Conservation (phyloP, 2,797 vertebrate genomes). For the Discoglossus pictus region DNA sequence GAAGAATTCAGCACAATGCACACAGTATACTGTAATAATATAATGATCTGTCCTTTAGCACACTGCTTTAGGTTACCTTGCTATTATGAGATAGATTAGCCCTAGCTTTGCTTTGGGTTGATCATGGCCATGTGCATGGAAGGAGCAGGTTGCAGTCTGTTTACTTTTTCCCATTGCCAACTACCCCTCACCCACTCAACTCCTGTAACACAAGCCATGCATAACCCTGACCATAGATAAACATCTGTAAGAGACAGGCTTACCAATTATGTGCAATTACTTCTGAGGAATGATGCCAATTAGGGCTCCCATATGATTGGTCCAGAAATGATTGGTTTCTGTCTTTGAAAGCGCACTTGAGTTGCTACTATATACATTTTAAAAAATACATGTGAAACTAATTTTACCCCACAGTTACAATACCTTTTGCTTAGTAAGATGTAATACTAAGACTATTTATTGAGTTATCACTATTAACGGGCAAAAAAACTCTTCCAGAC, state of each 20-base stretch:
- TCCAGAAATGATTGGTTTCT: slow-evolving; percentile 16
- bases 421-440: too few relatives aligned
- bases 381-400: slow-evolving; percentile 14
- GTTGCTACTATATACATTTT: background rate
- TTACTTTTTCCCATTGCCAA: slow-evolving; percentile 2
- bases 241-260: slow-evolving; percentile 28
- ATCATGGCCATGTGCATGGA: too few relatives aligned
- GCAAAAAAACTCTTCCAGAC: too few relatives aligned
- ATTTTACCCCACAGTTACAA: too few relatives aligned
- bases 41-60: too few relatives aligned
- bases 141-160: slow-evolving; percentile 1
- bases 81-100: too few relatives aligned
- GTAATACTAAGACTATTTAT: too few relatives aligned
- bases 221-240: slow-evolving; percentile 32
- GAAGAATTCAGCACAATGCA: too few relatives aligned
- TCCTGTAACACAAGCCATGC: slow-evolving; percentile 27
- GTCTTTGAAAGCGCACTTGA: slow-evolving; percentile 20
- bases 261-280: slow-evolving; percentile 41
- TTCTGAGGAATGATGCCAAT: slow-evolving; percentile 36
- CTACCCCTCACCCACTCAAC: slow-evolving; percentile 28
- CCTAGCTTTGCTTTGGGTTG: too few relatives aligned
- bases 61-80: too few relatives aligned
- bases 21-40: too few relatives aligned
- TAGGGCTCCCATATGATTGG: slow-evolving; percentile 14
- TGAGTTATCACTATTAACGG: too few relatives aligned